Base-by-base conservation (phyloP, 2,113 vertebrate genomes). In the Stercorarius parasiticus region DNA sequence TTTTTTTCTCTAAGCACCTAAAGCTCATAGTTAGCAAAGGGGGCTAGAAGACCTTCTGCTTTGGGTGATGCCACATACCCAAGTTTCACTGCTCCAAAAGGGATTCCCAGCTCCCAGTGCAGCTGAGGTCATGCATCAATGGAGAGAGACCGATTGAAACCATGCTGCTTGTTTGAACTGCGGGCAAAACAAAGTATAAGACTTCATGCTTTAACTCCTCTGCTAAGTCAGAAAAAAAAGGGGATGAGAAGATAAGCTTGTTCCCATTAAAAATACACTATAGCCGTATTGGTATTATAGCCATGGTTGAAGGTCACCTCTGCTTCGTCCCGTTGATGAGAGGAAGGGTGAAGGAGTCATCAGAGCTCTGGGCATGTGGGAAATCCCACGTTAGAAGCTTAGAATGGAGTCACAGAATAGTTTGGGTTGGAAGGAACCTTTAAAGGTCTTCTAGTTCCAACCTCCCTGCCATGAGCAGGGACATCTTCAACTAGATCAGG, bases 21-120 rank as follows among this genome's bases (percentile, higher is more conserved):
- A 15, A 22, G 16, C 27, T 55, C 5, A 2, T 7, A 43, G 26
- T 38, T 83, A 94, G 29, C 2, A 2, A 56, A 88, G 42, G 23
- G 43, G 85, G 15, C 8, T 29, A 67, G 42, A 71, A 88, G 52
- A 23, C 6, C 5, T 49, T 42, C 61, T 71, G 29, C 34, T 64
- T 53, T 22, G 9, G 3, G 7, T 64, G 61, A 18, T 56, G n/a
- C 26, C 34, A 5, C 0, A 0, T 65, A 38, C 53, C 25, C 45
- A 49, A 52, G 34, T 80, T 62, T 65, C 53, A 47, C 20, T n/a
- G 10, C 21, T 49, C 15, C 34, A 32, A 65, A 30, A 59, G 47
- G 62, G 45, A 43, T 61, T 86, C 23, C 6, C 30, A 62, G 66
- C 53, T 88, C 26, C 49, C 5, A 3, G 23, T 61, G 45, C 61